phyloP scores from a whole-genome alignment of 2,888 invertebrate species.

The Urechis unicinctus region DNA sequence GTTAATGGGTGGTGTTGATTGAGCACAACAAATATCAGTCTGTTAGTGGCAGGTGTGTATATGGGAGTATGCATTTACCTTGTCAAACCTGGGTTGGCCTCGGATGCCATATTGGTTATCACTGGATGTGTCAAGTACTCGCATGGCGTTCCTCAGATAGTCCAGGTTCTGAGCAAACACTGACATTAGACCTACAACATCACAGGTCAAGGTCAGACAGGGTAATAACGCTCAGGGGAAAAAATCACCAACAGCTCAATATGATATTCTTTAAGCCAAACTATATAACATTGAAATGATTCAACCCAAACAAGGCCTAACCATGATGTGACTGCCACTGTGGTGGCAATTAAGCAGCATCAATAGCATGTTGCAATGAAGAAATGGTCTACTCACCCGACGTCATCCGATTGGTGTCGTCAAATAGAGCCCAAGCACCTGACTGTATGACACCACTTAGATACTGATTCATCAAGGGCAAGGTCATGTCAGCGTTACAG shows the following conservation, averaged over 20 bases:
- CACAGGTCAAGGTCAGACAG: too few relatives aligned
- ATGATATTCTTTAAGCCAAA: too few relatives aligned
- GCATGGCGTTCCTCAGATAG: constrained; percentile 37
- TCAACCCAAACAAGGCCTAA: too few relatives aligned
- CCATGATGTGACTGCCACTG: too few relatives aligned
- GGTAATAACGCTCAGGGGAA: background rate
- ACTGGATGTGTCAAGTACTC: constrained; percentile 32
- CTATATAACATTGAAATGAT: too few relatives aligned
- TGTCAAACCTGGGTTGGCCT: constrained; percentile 41
- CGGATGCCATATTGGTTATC: constrained; percentile 43
- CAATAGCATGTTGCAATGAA: background rate
- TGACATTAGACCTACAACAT: constrained; percentile 37
- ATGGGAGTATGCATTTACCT: too few relatives aligned
- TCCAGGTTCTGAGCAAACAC: constrained; percentile 44
- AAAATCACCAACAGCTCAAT: too few relatives aligned
- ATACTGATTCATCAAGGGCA: constrained; percentile 39
- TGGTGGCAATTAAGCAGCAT: background rate
- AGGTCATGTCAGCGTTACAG: constrained; percentile 33
- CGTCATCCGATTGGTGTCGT: constrained; percentile 40
- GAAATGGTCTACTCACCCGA: constrained; percentile 27
- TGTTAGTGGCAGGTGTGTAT: too few relatives aligned
- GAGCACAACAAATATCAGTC: too few relatives aligned
- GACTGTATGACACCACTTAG: constrained; percentile 44
- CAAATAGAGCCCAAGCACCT: constrained; percentile 45
- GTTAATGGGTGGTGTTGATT: too few relatives aligned